phyloP scores from a whole-genome alignment of 2,888 invertebrate genomes.

The Epinotia demarniana region DNA sequence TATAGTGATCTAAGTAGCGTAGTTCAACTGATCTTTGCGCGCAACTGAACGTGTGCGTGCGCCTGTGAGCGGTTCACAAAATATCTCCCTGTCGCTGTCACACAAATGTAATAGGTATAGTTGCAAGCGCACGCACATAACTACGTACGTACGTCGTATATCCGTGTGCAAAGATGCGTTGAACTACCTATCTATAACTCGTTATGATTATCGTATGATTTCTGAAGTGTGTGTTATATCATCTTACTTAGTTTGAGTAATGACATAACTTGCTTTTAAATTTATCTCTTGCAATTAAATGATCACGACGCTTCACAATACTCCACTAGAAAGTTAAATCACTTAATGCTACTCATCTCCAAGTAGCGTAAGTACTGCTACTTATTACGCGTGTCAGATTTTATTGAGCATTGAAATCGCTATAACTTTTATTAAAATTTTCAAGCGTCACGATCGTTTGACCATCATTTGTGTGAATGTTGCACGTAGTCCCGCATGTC shows the following conservation, averaged over 20 bases:
- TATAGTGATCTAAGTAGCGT: neutral
- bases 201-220: neutral
- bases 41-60: no score
- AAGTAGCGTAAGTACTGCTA: neutral
- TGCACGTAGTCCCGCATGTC: conserved; percentile 42
- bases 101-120: no score
- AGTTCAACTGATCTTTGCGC: no score
- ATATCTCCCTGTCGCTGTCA: no score
- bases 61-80: no score
- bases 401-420: neutral
- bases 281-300: conserved; percentile 26
- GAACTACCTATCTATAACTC: neutral
- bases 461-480: conserved; percentile 20
- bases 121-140: no score
- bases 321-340: neutral
- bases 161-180: neutral
- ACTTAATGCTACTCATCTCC: neutral
- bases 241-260: neutral
- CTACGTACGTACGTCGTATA: no score
- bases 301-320: conserved; percentile 22
- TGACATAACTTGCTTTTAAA: conserved; percentile 17
- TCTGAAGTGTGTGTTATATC: neutral
- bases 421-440: neutral
- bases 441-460: conserved; percentile 24
- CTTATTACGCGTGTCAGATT: conserved; percentile 1